Percentiles rank a stretch among this genome's conserved stretches.
Conservation (phyloP, 2,797 vertebrate genomes). For the Adelosebastes latens region DNA sequence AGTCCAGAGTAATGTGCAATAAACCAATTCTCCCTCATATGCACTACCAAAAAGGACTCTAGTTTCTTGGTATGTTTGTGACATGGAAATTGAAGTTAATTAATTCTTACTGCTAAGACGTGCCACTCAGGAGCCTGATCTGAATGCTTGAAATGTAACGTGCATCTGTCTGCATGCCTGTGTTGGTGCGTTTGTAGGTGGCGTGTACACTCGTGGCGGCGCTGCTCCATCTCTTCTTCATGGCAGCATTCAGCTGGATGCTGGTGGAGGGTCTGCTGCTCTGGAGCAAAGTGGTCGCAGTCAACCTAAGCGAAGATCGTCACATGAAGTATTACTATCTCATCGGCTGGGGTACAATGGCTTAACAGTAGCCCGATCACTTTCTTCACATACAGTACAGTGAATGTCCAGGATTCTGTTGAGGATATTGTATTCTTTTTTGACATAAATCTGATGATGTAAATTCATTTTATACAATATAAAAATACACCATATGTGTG, state of each 20-base stretch:
- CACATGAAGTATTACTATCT: slow-evolving; percentile 90
- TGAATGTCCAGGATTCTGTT: not conserved
- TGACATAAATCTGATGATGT: not conserved
- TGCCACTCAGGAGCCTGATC: not conserved
- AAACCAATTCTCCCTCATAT: not conserved
- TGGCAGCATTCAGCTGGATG: slow-evolving; percentile 89
- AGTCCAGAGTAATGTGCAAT: not conserved
- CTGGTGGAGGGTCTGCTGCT: slow-evolving; percentile 87
- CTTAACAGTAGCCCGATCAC: not conserved
- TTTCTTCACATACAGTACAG: not conserved
- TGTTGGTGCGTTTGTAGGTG: slow-evolving; percentile 68
- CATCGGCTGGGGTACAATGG: slow-evolving; percentile 84
- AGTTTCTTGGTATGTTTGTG: not conserved
- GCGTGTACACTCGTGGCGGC: slow-evolving; percentile 85
- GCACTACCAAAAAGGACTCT: too few species aligned
- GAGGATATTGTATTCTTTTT: not conserved
- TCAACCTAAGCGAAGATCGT: slow-evolving; percentile 85
- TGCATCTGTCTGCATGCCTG: not conserved
- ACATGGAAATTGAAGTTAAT: not conserved
- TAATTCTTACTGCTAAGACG: not conserved
- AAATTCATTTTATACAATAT: not conserved
- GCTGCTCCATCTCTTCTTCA: slow-evolving; percentile 87
- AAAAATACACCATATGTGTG: not conserved
- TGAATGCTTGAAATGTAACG: not conserved
- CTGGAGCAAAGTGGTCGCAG: slow-evolving; percentile 88